A percentile compares a stretch with the other conserved stretches of the same genome.
Conservation (phyloP, 2,888 invertebrate species). For the Mythimna loreyi region DNA sequence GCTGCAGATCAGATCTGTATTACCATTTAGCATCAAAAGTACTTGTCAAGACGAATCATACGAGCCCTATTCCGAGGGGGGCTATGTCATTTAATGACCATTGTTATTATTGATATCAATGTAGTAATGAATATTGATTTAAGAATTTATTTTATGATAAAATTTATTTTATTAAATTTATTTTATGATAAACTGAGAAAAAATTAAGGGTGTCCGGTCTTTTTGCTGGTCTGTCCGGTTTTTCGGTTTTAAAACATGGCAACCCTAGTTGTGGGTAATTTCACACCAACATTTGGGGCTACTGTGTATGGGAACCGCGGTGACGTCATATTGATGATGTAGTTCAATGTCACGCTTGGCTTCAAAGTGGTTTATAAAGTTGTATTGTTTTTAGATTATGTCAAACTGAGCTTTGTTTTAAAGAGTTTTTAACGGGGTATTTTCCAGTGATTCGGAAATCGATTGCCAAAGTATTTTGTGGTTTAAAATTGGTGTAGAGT, state of each 20-base stretch:
- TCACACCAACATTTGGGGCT: constrained; percentile 46
- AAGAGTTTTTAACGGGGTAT: not conserved
- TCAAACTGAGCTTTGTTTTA: not conserved
- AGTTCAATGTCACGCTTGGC: constrained; percentile 51
- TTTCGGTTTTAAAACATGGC: not conserved
- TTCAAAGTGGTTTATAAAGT: not conserved
- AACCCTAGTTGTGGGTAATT: constrained; percentile 21
- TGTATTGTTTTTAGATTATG: constrained; percentile 3
- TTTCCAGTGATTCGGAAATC: too few relatives aligned
- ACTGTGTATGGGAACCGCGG: constrained; percentile 33
- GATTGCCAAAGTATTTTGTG: too few relatives aligned
- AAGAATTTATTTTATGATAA: too few relatives aligned
- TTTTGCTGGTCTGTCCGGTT: not conserved
- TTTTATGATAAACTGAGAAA: not conserved
- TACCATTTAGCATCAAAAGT: too few relatives aligned
- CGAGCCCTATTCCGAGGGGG: too few relatives aligned
- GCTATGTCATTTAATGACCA: too few relatives aligned
- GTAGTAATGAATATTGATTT: too few relatives aligned
- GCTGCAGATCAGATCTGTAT: too few relatives aligned
- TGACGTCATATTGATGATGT: constrained; percentile 41
- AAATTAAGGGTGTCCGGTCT: not conserved
- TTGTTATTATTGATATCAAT: too few relatives aligned
- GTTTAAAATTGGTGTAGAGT: too few relatives aligned
- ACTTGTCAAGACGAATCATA: too few relatives aligned
- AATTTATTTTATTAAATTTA: too few relatives aligned